phyloP scores from a whole-genome alignment of 1,140 invertebrate genomes.

The Vanessa tameamea region DNA sequence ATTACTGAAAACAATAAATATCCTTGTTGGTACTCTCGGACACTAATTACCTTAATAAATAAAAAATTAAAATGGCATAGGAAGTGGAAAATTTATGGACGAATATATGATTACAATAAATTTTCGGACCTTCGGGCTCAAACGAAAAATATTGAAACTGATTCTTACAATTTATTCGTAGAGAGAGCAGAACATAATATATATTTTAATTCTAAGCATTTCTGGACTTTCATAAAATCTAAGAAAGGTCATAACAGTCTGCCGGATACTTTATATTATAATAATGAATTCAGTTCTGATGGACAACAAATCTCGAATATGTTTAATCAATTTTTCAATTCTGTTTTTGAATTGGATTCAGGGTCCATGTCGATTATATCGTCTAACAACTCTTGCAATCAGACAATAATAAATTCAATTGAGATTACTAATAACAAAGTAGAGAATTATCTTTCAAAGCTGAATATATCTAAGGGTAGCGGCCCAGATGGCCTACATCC shows the following conservation, averaged over 20 bases:
- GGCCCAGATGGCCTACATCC: slow-evolving; percentile 13
- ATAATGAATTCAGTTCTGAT: slow-evolving; percentile 20
- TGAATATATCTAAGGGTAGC: slow-evolving; percentile 13
- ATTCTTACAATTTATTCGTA: slow-evolving; percentile 14
- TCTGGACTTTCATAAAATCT: slow-evolving; percentile 16
- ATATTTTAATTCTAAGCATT: slow-evolving; percentile 13
- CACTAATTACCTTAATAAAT: slow-evolving; percentile 17
- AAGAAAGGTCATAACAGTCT: slow-evolving; percentile 14
- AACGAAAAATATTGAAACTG: slow-evolving; percentile 13
- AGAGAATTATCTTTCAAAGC: slow-evolving; percentile 16
- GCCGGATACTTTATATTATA: slow-evolving; percentile 20
- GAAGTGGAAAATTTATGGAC: slow-evolving; percentile 16
- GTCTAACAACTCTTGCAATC: slow-evolving; percentile 6
- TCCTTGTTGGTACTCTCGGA: slow-evolving; percentile 15
- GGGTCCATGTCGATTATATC: slow-evolving; percentile 15
- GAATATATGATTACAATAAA: slow-evolving; percentile 24
- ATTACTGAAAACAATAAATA: slow-evolving; percentile 15
- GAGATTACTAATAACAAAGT: slow-evolving; percentile 18
- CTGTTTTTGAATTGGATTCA: slow-evolving; percentile 16
- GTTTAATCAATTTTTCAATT: slow-evolving; percentile 18
- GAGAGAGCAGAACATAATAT: slow-evolving; percentile 15
- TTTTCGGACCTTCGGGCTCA: slow-evolving; percentile 23
- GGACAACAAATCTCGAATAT: slow-evolving; percentile 8
- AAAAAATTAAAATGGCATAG: slow-evolving; percentile 14
- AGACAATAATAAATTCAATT: slow-evolving; percentile 19